Conservation (phyloP, 2,888 invertebrate genomes). For the Pilophorus perplexus region DNA sequence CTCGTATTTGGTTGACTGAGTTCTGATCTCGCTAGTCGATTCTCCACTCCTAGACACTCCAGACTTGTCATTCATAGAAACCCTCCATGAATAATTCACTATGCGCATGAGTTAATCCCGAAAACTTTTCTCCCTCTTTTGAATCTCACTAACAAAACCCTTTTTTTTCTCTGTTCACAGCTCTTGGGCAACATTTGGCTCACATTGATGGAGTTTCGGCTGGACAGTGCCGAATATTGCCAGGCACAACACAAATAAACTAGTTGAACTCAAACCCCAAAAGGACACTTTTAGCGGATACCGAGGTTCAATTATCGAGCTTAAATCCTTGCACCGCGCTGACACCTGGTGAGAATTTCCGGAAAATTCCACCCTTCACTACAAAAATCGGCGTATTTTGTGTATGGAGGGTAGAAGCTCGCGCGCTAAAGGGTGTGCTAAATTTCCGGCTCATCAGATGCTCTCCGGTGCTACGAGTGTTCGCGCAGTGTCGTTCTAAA, state of each 20-base stretch:
- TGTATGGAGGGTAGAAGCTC: conserved; percentile 44
- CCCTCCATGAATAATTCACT: too few relatives aligned
- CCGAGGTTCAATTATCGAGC: conserved; percentile 27
- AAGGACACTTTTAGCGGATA: conserved; percentile 16
- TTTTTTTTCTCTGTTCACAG: conserved; percentile 54
- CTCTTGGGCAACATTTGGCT: conserved; percentile 83
- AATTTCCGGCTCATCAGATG: conserved; percentile 50
- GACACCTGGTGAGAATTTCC: conserved; percentile 49
- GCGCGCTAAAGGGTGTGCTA: conserved; percentile 45
- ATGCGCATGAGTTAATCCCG: too few relatives aligned
- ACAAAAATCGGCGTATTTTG: conserved; percentile 12
- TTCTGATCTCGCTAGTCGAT: too few relatives aligned
- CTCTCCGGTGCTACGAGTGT: conserved; percentile 45
- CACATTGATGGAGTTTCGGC: conserved; percentile 97
- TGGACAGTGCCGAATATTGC: conserved; percentile 98
- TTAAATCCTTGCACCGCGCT: conserved; percentile 43
- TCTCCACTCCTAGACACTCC: too few relatives aligned
- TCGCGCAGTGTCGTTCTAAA: conserved; percentile 33
- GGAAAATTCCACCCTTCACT: conserved; percentile 50
- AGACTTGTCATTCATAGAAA: too few relatives aligned
- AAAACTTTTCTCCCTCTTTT: too few relatives aligned
- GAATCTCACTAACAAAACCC: background rate
- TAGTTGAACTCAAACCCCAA: conserved; percentile 15
- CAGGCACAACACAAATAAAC: conserved; percentile 96
- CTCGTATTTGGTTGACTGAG: too few relatives aligned